Evolutionary conservation across 2,113 vertebrate species (phyloP), one percentile per base, ranked within the genome.

Genomic region (Brachypteracias leptosomus): DNA sequence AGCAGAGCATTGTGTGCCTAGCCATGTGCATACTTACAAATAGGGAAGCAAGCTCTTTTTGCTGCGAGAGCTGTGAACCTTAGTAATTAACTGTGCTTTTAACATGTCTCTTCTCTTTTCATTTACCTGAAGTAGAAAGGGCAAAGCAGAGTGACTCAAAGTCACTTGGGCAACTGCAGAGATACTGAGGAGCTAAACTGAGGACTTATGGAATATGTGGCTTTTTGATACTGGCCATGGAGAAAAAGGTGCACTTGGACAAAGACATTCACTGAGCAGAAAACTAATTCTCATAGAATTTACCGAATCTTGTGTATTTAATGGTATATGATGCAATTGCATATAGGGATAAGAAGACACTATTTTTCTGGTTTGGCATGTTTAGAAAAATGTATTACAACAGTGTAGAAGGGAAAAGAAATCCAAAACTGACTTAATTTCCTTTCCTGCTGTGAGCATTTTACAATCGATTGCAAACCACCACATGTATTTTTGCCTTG

Each of bases 11-110:
- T 55, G n/a, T 57, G 29, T 51, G 52, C 20, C 13, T 11, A 66
- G 11, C 11, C 18, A 10, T 9, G 18, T 38, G 29, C 0, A 0
- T 58, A 7, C 25, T 29, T 58, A 66, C 0, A 65, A 57, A 57
- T 3, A 71, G 35, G 47, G 38, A 73, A 46, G 24, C 55, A 52
- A 62, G 31, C 21, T 33, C 49, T 51, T 85, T 59, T 38, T 51
- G 19, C 26, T 74, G 42, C 42, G 40, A 35, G 47, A 77, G 24
- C 40, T 79, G 61, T 47, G 25, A 70, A 29, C 22, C n/a, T 62
- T 44, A 31, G 20, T 44, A 57, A 40, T 59, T 82, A 82, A 24
- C 13, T 25, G 5, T 75, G 52, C 58, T 85, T 89, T 79, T 66
- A 73, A 12, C 6, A 3, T 31, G 8, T 36, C 25, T 68, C 26